A percentile compares a stretch with the other conserved stretches of the same genome.
phyloP scores from a whole-genome alignment of 2,888 invertebrate species.

The Agrotis segetum region DNA sequence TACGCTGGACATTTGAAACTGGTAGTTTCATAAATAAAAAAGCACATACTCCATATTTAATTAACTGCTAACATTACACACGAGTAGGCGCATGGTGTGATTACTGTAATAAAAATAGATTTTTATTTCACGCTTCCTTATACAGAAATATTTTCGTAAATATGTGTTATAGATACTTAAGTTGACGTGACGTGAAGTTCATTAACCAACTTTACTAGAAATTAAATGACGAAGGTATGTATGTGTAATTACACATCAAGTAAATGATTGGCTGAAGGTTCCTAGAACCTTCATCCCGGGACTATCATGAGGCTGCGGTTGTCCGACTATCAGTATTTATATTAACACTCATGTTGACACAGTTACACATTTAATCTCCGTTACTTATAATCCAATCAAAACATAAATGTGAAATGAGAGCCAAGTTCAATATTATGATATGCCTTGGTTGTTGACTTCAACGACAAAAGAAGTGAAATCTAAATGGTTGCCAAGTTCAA shows the following conservation, averaged over 20 bases:
- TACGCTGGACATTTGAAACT: constrained; percentile 24
- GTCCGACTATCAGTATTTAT: constrained; percentile 8
- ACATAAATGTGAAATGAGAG: no score
- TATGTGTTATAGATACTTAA: neutral
- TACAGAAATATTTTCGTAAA: constrained; percentile 1
- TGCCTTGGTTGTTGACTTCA: no score
- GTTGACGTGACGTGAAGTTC: neutral
- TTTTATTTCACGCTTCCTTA: constrained; percentile 12
- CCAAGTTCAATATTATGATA: no score
- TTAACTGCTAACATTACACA: constrained; percentile 18
- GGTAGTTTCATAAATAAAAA: constrained; percentile 4
- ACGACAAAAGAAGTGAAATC: no score
- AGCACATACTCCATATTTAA: constrained; percentile 13
- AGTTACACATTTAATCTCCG: constrained; percentile 6
- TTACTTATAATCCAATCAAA: constrained; percentile 11
- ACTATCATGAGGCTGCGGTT: constrained; percentile 1
- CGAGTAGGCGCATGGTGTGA: neutral
- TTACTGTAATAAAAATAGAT: constrained; percentile 16
- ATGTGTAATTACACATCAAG: constrained; percentile 6
- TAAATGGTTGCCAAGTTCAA: no score
- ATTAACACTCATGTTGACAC: neutral
- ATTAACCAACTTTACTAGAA: neutral
- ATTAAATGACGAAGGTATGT: constrained; percentile 7
- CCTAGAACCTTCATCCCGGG: constrained; percentile 4
- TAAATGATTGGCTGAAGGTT: constrained; percentile 13